Percentiles rank a stretch among this genome's conserved stretches.
Evolutionary conservation across 2,113 vertebrate genomes (phyloP).

Genomic region (Brachyhypopomus gauderio): DNA sequence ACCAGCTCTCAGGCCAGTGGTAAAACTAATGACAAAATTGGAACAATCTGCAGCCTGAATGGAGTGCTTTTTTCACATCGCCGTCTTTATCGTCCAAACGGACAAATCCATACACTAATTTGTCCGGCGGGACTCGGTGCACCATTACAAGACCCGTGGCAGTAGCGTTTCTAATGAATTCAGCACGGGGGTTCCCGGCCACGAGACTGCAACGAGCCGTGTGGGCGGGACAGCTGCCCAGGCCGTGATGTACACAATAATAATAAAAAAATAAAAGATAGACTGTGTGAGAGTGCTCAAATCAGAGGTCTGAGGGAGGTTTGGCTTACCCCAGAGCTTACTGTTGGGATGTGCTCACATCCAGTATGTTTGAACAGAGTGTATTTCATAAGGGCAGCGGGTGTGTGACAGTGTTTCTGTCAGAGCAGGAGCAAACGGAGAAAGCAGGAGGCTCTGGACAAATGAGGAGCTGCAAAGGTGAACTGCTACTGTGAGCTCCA

Average conservation of each 20-base stretch:
- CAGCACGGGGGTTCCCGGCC: conserved; percentile 49
- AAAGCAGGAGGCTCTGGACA: background rate
- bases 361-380: no score
- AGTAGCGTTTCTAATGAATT: conserved; percentile 65
- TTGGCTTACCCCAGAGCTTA: no score
- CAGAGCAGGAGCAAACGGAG: background rate
- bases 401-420: background rate
- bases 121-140: conserved; percentile 64
- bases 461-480: background rate
- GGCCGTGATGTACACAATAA: no score
- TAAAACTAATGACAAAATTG: conserved; percentile 74
- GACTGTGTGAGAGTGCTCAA: background rate
- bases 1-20: conserved; percentile 50
- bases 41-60: conserved; percentile 71
- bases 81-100: conserved; percentile 65
- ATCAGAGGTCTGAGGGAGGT: background rate
- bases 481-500: background rate
- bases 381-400: no score
- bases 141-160: conserved; percentile 60
- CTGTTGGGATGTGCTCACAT: background rate
- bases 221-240: background rate
- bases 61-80: conserved; percentile 57
- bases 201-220: background rate
- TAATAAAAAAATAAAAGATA: no score
- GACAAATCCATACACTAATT: conserved; percentile 65